Evolutionary conservation across 2,888 invertebrate species (phyloP).

Genomic region (Ernsta delagoae): DNA sequence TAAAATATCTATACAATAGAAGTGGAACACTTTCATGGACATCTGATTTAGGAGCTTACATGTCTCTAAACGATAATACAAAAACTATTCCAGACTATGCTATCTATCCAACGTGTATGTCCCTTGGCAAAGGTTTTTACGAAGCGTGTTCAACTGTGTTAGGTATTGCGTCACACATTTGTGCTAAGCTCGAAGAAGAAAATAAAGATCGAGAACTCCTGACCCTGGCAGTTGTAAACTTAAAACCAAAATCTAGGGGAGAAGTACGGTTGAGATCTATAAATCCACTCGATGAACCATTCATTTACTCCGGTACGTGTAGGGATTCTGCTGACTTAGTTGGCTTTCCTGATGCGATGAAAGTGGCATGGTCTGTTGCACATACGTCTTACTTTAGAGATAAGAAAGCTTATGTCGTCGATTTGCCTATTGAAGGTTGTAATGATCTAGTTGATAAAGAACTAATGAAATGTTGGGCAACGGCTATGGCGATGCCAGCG

Average conservation of each 20-base stretch:
- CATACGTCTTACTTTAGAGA: conserved; percentile 59
- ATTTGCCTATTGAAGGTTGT: conserved; percentile 56
- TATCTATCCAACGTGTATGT: conserved; percentile 64
- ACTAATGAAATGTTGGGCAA: conserved; percentile 72
- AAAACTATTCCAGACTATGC: conserved; percentile 64
- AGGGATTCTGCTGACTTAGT: conserved; percentile 55
- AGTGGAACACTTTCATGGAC: conserved; percentile 56
- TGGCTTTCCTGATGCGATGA: conserved; percentile 57
- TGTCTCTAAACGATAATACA: conserved; percentile 48
- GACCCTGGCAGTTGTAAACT: conserved; percentile 59
- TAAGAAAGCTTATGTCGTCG: conserved; percentile 56
- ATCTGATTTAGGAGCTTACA: conserved; percentile 62
- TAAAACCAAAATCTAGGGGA: conserved; percentile 70
- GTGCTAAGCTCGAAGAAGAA: conserved; percentile 50
- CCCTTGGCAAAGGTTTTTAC: conserved; percentile 49
- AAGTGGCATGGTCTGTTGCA: conserved; percentile 53
- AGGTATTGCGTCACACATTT: conserved; percentile 57
- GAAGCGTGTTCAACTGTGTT: conserved; percentile 51
- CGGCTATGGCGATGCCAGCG: conserved; percentile 61
- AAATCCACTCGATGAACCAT: conserved; percentile 56
- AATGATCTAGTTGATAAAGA: conserved; percentile 52
- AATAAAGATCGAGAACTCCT: conserved; percentile 60
- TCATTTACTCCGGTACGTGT: conserved; percentile 68
- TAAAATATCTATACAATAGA: conserved; percentile 62
- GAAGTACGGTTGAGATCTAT: conserved; percentile 55